A percentile compares a stretch with the other conserved stretches of the same genome.
Evolutionary conservation across 2,113 vertebrate species (phyloP).

Genomic region (Pseudopipra pipra): DNA sequence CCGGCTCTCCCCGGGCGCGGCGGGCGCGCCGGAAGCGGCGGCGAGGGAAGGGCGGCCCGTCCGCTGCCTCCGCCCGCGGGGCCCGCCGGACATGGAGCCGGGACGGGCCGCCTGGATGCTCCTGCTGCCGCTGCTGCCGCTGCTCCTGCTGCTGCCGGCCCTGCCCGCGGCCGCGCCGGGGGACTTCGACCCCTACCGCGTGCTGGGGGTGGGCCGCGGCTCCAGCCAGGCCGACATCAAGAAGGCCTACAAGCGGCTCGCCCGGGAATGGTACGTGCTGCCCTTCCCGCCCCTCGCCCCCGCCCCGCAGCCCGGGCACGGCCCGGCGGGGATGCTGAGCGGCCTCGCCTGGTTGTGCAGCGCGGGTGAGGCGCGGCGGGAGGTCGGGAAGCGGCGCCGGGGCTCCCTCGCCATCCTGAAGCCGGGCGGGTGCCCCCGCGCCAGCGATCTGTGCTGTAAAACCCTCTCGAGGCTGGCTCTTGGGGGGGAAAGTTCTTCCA

Average conservation of each 20-base stretch:
- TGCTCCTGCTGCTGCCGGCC: constrained; percentile 64
- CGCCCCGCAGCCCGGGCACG: neutral
- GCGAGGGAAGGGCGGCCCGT: neutral
- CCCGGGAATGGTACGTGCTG: constrained; percentile 88
- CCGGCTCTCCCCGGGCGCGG: constrained; percentile 67
- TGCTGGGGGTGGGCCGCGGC: constrained; percentile 85
- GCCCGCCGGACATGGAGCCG: constrained; percentile 62
- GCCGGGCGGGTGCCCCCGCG: accelerated
- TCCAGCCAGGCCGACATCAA: constrained; percentile 92
- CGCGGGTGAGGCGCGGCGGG: neutral
- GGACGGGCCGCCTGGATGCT: neutral
- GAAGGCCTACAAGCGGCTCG: constrained; percentile 95
- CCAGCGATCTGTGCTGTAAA: accelerated
- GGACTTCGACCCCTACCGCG: constrained; percentile 91
- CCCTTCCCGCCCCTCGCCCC: neutral
- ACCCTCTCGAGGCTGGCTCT: neutral
- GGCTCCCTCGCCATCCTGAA: neutral
- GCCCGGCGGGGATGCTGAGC: neutral
- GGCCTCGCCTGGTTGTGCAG: neutral
- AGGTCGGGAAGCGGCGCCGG: accelerated
- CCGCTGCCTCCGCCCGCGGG: neutral
- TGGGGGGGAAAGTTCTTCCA: neutral
- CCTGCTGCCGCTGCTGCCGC: neutral
- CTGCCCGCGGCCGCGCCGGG: constrained; percentile 70
- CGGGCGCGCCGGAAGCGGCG: constrained; percentile 9